Conservation (phyloP, 2,797 vertebrate genomes). For the Dryobates pubescens region DNA sequence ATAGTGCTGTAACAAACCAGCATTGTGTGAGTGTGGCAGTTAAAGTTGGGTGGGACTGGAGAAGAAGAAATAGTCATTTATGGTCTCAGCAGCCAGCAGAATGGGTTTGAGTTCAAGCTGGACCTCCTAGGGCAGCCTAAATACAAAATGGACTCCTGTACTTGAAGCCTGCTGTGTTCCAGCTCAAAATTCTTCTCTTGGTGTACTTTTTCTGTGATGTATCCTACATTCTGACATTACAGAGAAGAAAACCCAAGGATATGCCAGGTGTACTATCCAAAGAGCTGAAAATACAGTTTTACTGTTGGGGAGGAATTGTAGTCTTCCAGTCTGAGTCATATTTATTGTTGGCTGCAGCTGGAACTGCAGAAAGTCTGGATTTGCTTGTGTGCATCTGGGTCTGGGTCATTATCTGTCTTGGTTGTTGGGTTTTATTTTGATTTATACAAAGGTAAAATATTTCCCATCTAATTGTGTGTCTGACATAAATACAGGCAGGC, state of each 20-base stretch:
- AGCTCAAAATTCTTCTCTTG: neutral
- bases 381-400: neutral
- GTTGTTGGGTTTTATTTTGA: constrained; percentile 4
- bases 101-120: neutral
- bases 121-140: neutral
- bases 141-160: neutral
- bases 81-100: neutral
- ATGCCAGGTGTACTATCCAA: neutral
- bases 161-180: neutral
- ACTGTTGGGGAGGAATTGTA: neutral
- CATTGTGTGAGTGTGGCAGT: neutral
- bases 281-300: neutral
- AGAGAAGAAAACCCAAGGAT: neutral
- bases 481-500: neutral
- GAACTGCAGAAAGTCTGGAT: neutral
- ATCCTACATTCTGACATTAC: neutral
- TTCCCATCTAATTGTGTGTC: neutral
- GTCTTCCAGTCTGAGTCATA: neutral
- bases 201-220: neutral
- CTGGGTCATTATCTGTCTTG: neutral
- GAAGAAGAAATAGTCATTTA: neutral
- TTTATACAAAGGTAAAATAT: neutral
- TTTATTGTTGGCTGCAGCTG: neutral
- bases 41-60: neutral
- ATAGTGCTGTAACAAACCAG: neutral